Conservation (phyloP, 2,113 vertebrate species). For the Calyptommatus sinebrachiatus region DNA sequence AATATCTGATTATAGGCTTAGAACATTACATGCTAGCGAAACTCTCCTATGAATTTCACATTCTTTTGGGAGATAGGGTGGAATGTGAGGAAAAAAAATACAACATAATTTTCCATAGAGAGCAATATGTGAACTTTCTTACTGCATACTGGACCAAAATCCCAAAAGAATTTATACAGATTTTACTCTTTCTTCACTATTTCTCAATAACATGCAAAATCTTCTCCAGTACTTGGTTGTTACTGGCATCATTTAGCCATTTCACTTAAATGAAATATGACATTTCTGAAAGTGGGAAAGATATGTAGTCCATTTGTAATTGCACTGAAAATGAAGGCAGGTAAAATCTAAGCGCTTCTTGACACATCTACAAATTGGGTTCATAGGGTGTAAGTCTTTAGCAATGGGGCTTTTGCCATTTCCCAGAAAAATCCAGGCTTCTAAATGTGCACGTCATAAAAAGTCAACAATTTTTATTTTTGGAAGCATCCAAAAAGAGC, state of each 20-base stretch:
- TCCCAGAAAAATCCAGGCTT: neutral
- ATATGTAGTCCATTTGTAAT: slow-evolving; percentile 18
- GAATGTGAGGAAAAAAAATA: neutral
- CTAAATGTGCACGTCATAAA: neutral
- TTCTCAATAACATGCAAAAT: neutral
- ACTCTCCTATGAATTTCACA: neutral
- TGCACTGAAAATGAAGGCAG: neutral
- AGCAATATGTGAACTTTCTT: neutral
- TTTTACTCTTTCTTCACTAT: neutral
- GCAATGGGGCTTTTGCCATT: accelerated
- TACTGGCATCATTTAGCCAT: neutral
- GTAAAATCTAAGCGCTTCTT: neutral
- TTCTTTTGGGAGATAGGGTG: no score
- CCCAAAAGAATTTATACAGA: neutral
- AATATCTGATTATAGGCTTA: no score
- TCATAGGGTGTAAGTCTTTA: neutral
- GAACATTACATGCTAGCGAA: neutral
- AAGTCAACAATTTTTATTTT: neutral
- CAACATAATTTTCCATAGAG: neutral
- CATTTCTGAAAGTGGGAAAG: neutral
- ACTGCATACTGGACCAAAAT: neutral
- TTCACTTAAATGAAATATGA: neutral
- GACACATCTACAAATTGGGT: neutral
- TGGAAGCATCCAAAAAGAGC: neutral
- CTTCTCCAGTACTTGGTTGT: neutral